Evolutionary conservation across 2,888 invertebrate species (phyloP), one percentile per base, ranked within the genome.

Genomic region (Portevinia maculata): DNA sequence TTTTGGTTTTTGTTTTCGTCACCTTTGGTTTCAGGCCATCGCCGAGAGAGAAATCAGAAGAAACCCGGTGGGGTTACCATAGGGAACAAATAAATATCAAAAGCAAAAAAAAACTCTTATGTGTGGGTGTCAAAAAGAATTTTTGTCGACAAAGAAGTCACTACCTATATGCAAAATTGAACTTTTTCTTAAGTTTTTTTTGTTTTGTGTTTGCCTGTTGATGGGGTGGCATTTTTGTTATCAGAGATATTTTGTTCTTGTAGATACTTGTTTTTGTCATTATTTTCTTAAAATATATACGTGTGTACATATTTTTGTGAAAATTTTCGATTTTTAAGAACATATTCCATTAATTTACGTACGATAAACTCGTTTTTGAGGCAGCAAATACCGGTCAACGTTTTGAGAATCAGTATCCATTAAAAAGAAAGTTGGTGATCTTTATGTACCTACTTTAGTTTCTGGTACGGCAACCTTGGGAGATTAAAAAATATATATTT

Each of bases 51-150:
- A 55, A 11, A 24, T 8, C 60, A 37, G 55, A 62, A 17, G 15
- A 48, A 46, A 60, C 17, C 17, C 28, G 46, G 19, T 57, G 71
- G 48, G 34, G 55, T 13, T 15, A 44, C 46, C 19, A 39, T 17
- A 34, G 52, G 11, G 34, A 37, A 44, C 32, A 24, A 32, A 37
- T 8, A 62, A 24, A 52, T 37, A 69, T 69, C 53, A 55, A 8
- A 69, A 55, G 24, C 32, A 21, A 6, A 11, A 55, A 53, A 24
- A 46, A 21, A 37, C 28, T 21, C 4, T 32, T 11, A 64, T 48
- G 75, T 65, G 81, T 75, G 81, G 75, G 81, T 81, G 75, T 70
- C 52, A 44, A 46, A 73, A 65, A 48, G 41, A 19, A 21, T 69
- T n/a, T 55, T 62, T 44, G 48, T 48, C 55, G 74, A 79, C 41